Evolutionary conservation across 2,113 vertebrate genomes (phyloP), one percentile per base, ranked within the genome.

Genomic region (Butorides virescens): DNA sequence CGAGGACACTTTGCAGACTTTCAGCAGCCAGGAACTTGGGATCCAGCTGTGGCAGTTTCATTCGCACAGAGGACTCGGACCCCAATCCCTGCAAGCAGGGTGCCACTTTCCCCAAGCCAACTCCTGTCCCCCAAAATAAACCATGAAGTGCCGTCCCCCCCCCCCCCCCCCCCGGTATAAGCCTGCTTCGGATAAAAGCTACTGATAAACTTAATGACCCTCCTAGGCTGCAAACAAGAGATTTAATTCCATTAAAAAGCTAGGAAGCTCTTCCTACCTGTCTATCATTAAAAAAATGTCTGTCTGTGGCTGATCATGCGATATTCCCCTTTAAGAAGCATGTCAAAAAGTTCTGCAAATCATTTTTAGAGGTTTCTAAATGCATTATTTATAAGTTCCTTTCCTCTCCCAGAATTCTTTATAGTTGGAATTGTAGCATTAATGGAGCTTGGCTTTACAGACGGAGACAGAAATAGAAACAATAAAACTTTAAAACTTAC

Each of bases 401-500:
- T 89, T 78, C 62, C 58, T 75, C 50, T 94, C 47, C 44, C 82
- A 93, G 58, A 82, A 80, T 90, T 88, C 62, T 84, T 96, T 88
- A 63, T 15, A 67, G 71, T 55, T 93, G 75, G 42, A 93, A 89
- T 61, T 75, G 72, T 67, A 70, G 67, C n/a, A 95, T 46, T 88
- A 95, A 92, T 46, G 73, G 73, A 93, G 32, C n/a, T 91, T 94
- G 87, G 79, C 58, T 91, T 88, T 87, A 85, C 42, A 78, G 55
- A 26, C 80, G 88, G 81, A 93, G 86, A 89, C 58, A 78, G 49
- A 95, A 95, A 95, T 86, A 92, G 92, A 90, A 95, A 74, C 88
- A 87, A 88, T 95, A 95, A 93, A 95, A 94, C 34, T 93, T 92
- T 92, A 95, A 95, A 95, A 88, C 87, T 95, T 78, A 88, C n/a